phyloP scores from a whole-genome alignment of 2,888 invertebrate genomes.

The Schrankia costaestrigalis region DNA sequence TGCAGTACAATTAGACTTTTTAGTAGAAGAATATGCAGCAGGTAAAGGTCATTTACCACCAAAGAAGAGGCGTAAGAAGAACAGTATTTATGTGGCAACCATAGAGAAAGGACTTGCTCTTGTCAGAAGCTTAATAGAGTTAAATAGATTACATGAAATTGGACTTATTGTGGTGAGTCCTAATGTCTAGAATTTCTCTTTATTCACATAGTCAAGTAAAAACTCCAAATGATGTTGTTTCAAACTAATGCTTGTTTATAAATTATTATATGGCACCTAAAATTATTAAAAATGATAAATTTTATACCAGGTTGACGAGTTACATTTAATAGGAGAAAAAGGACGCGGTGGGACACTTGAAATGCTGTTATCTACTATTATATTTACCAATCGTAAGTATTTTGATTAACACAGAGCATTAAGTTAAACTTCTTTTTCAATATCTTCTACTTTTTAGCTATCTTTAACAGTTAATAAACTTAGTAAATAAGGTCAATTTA shows the following conservation, averaged over 20 bases:
- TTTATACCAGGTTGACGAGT: constrained; percentile 86
- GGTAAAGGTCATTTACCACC: constrained; percentile 95
- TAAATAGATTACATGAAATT: constrained; percentile 85
- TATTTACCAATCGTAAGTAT: constrained; percentile 83
- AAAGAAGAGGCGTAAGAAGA: constrained; percentile 85
- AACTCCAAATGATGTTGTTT: too few species aligned
- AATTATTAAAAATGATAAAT: not conserved
- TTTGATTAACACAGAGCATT: not conserved
- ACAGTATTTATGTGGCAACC: constrained; percentile 93
- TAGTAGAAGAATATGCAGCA: constrained; percentile 97
- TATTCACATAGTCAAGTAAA: too few species aligned
- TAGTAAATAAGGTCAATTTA: too few species aligned
- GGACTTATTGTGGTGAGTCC: constrained; percentile 84
- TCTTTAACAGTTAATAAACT: too few species aligned
- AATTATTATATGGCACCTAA: not conserved
- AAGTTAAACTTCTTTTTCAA: not conserved
- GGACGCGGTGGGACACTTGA: constrained; percentile 93
- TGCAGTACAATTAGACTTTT: constrained; percentile 91
- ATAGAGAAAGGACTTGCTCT: constrained; percentile 96
- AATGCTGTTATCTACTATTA: constrained; percentile 89
- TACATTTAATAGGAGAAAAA: constrained; percentile 94
- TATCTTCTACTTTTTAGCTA: not conserved
- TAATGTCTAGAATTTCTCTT: not conserved
- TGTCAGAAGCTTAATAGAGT: constrained; percentile 91
- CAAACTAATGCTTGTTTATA: too few species aligned